phyloP scores from a whole-genome alignment of 2,797 vertebrate genomes.

The Halcyon chelicuti region DNA sequence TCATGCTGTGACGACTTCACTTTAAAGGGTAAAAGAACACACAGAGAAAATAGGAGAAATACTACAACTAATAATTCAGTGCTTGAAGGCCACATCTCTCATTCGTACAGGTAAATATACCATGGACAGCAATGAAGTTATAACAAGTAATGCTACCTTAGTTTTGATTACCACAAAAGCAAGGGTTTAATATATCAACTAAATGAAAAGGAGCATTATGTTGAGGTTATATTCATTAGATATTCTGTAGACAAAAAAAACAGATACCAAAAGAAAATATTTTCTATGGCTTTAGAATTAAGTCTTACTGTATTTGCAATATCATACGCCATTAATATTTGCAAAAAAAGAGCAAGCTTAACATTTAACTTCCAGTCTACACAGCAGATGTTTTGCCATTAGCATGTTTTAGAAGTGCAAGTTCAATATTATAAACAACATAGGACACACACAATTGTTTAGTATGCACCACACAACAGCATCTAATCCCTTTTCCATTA shows the following conservation, averaged over 20 bases:
- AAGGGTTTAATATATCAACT: not conserved
- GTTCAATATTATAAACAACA: not conserved
- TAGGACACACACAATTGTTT: not conserved
- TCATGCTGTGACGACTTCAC: not conserved
- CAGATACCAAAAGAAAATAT: not conserved
- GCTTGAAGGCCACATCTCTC: not conserved
- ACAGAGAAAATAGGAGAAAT: not conserved
- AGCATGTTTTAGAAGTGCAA: not conserved
- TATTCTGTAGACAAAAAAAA: not conserved
- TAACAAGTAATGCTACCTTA: not conserved
- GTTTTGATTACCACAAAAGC: not conserved
- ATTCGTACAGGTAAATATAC: not conserved
- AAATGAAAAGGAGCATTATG: not conserved
- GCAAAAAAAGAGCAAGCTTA: not conserved
- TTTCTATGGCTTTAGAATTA: not conserved
- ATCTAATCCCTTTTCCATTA: slow-evolving; percentile 75
- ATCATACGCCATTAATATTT: not conserved
- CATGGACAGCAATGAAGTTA: not conserved
- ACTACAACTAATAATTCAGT: not conserved
- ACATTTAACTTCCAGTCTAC: not conserved
- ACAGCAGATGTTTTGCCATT: not conserved
- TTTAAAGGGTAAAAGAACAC: not conserved
- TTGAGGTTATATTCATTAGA: not conserved
- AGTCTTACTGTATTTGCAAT: not conserved
- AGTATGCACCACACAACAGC: slow-evolving; percentile 76